Evolutionary conservation across 2,113 vertebrate genomes (phyloP).

Genomic region (Narcine bancroftii): DNA sequence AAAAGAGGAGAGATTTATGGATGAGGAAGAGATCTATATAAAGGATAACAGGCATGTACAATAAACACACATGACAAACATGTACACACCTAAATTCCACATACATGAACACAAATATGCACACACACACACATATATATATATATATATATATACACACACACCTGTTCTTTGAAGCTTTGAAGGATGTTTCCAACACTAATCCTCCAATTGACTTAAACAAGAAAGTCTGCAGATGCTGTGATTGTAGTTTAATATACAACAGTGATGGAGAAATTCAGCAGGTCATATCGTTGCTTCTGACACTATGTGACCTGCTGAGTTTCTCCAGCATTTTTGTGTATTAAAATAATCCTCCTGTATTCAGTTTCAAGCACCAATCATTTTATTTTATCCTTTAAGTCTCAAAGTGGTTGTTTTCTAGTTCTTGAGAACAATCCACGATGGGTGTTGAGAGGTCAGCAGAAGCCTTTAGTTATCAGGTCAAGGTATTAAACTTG

Average conservation of each 20-base stretch:
- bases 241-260: no score
- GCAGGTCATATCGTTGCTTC: no score
- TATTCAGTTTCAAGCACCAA: conserved; percentile 1
- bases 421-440: neutral
- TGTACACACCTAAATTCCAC: no score
- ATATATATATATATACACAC: neutral
- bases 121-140: neutral
- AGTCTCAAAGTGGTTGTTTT: neutral
- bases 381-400: neutral
- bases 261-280: no score
- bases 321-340: no score
- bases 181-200: neutral
- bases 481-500: neutral
- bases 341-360: neutral
- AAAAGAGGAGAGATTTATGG: neutral
- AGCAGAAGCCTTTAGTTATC: neutral
- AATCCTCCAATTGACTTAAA: neutral
- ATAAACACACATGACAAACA: neutral
- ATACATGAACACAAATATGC: neutral
- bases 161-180: neutral
- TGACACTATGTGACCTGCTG: no score
- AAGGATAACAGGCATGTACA: neutral
- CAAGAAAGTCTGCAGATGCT: no score
- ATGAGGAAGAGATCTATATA: neutral
- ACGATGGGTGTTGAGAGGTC: neutral